Conservation (phyloP, 2,888 invertebrate species). For the Phortica magna region DNA sequence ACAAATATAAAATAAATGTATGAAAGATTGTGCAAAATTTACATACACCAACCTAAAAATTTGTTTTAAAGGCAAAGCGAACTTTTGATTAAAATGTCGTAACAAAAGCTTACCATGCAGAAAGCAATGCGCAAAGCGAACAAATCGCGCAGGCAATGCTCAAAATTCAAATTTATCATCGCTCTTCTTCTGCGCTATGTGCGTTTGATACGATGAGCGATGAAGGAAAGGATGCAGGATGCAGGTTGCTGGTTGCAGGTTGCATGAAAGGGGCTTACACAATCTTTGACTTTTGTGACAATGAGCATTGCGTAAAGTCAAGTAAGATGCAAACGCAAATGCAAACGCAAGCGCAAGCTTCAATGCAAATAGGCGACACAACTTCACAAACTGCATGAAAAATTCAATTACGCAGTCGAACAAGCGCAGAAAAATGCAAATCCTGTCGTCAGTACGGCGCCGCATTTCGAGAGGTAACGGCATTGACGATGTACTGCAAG, state of each 20-base stretch:
- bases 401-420: slow-evolving; percentile 69
- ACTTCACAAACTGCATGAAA: slow-evolving; percentile 51
- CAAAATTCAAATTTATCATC: slow-evolving; percentile 46
- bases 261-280: background rate
- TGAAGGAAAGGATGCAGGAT: too few relatives aligned
- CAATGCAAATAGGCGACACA: background rate
- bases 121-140: background rate
- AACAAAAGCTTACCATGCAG: slow-evolving; percentile 32
- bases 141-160: slow-evolving; percentile 18
- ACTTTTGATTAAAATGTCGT: slow-evolving; percentile 70
- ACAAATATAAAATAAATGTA: background rate
- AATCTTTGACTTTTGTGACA: slow-evolving; percentile 7
- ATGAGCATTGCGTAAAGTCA: background rate
- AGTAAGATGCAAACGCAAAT: slow-evolving; percentile 39
- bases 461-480: slow-evolving; percentile 17
- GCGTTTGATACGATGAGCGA: background rate
- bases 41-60: slow-evolving; percentile 34
- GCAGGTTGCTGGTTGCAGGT: too few relatives aligned
- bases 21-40: too few relatives aligned
- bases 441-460: slow-evolving; percentile 15
- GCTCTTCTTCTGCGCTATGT: background rate
- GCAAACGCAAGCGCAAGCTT: slow-evolving; percentile 35
- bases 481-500: background rate
- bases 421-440: slow-evolving; percentile 58
- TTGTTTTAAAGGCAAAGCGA: slow-evolving; percentile 35